phyloP scores from a whole-genome alignment of 2,113 vertebrate genomes.

The Capra hircus region DNA sequence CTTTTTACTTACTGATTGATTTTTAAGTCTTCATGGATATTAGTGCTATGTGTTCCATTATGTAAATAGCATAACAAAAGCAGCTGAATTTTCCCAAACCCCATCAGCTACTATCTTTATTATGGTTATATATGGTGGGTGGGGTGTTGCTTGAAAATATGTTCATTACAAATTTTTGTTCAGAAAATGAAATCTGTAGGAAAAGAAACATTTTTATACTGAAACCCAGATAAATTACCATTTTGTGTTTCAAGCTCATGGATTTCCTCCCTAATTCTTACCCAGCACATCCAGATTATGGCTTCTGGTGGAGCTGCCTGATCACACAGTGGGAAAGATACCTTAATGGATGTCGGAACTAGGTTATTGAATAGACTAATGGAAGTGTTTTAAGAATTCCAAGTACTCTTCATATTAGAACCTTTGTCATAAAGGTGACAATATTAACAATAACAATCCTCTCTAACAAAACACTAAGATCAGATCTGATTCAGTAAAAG shows the following conservation, averaged over 20 bases:
- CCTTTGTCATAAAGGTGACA: slow-evolving; percentile 45
- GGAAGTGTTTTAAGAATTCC: slow-evolving; percentile 57
- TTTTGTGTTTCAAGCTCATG: slow-evolving; percentile 6
- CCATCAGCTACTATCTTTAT: neutral
- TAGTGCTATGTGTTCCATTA: neutral
- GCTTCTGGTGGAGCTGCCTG: neutral
- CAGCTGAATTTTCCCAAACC: neutral
- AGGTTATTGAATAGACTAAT: slow-evolving; percentile 43
- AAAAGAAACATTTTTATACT: slow-evolving; percentile 10
- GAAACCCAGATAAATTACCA: slow-evolving; percentile 1
- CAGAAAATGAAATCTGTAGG: slow-evolving; percentile 16
- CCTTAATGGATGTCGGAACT: slow-evolving; percentile 41
- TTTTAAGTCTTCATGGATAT: neutral
- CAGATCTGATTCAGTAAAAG: neutral
- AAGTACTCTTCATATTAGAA: slow-evolving; percentile 63
- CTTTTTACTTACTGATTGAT: neutral
- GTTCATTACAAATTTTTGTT: slow-evolving; percentile 6
- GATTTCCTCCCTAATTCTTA: slow-evolving; percentile 7
- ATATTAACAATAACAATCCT: slow-evolving; percentile 54
- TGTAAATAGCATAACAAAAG: neutral
- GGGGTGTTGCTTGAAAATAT: slow-evolving; percentile 25
- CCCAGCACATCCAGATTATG: neutral
- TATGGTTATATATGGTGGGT: neutral
- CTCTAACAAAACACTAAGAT: slow-evolving; percentile 34
- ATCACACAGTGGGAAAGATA: slow-evolving; percentile 53